A percentile compares a stretch with the other conserved stretches of the same genome.
These are phyloP conservation scores for Falco rusticolus DNA, from an alignment of 2,797 vertebrate species.

Conservation along the genomic window DNA sequence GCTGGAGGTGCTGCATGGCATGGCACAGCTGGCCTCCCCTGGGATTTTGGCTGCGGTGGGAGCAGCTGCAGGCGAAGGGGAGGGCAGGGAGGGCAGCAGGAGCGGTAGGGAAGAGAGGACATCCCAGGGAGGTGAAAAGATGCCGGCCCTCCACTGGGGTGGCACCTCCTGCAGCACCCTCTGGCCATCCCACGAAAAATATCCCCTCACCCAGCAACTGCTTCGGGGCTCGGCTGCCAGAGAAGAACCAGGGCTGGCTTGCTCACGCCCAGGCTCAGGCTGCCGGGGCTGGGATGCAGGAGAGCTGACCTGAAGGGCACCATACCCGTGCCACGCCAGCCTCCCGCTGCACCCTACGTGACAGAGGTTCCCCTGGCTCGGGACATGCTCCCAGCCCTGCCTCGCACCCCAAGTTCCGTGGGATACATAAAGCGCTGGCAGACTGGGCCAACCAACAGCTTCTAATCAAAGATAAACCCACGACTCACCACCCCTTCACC, in stretches of 20 bases:
- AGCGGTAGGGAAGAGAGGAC: neutral
- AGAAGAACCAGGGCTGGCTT: neutral
- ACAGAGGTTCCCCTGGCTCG: neutral
- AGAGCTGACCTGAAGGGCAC: neutral
- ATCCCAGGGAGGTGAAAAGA: neutral
- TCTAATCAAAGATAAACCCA: neutral
- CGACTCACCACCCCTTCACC: rapidly evolving
- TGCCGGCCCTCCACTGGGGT: rapidly evolving
- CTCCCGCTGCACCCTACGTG: rapidly evolving
- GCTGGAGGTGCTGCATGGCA: neutral
- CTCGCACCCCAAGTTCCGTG: neutral
- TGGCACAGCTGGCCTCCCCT: neutral
- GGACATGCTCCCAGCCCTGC: neutral
- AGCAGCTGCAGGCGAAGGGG: neutral
- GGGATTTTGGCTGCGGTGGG: neutral
- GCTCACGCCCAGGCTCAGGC: neutral
- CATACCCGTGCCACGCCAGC: neutral
- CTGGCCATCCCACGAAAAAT: neutral
- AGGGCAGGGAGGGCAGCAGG: neutral
- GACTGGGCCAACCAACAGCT: neutral
- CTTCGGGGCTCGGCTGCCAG: neutral
- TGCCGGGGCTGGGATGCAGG: neutral
- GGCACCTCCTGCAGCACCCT: neutral
- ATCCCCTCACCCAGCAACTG: rapidly evolving
- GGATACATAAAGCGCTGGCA: neutral